These are phyloP conservation scores for Ashinkailepas kermadecensis DNA, from an alignment of 2,888 invertebrate genomes.

Conservation along the genomic window DNA sequence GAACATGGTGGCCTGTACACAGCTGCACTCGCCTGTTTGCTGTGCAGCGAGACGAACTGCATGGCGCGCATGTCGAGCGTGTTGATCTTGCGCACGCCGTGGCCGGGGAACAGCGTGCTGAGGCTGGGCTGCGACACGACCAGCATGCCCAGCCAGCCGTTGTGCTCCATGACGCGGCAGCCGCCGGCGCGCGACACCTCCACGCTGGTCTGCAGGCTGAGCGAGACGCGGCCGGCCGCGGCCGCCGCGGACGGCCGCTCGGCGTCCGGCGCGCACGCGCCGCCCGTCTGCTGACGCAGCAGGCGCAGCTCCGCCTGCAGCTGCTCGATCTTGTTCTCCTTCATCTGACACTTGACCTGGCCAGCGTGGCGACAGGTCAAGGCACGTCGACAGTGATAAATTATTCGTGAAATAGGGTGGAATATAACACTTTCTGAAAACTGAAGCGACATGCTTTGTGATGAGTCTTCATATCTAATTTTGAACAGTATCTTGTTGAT, in stretches of 20 bases:
- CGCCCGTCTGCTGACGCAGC: slow-evolving; percentile 19
- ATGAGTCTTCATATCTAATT: too few species aligned
- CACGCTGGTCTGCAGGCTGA: neutral
- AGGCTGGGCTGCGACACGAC: slow-evolving; percentile 67
- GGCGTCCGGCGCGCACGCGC: neutral
- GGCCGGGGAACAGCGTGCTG: slow-evolving; percentile 64
- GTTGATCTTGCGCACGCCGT: slow-evolving; percentile 64
- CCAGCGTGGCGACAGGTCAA: neutral
- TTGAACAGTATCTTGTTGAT: too few species aligned
- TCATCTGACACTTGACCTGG: slow-evolving; percentile 26
- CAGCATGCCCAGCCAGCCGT: slow-evolving; percentile 55
- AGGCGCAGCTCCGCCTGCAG: slow-evolving; percentile 29
- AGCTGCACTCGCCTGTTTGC: slow-evolving; percentile 47
- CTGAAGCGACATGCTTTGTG: too few species aligned
- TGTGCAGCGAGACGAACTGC: slow-evolving; percentile 64
- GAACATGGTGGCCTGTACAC: too few species aligned
- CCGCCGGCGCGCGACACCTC: slow-evolving; percentile 45
- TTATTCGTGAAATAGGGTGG: too few species aligned
- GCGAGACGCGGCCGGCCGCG: neutral
- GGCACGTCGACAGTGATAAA: too few species aligned
- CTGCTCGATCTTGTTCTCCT: slow-evolving; percentile 29
- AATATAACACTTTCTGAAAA: too few species aligned
- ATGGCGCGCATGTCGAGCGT: slow-evolving; percentile 54
- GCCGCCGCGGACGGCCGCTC: neutral
- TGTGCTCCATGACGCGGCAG: slow-evolving; percentile 70